A percentile compares a stretch with the other conserved stretches of the same genome.
Conservation (phyloP, 2,888 invertebrate genomes). For the Piscicola geometra region DNA sequence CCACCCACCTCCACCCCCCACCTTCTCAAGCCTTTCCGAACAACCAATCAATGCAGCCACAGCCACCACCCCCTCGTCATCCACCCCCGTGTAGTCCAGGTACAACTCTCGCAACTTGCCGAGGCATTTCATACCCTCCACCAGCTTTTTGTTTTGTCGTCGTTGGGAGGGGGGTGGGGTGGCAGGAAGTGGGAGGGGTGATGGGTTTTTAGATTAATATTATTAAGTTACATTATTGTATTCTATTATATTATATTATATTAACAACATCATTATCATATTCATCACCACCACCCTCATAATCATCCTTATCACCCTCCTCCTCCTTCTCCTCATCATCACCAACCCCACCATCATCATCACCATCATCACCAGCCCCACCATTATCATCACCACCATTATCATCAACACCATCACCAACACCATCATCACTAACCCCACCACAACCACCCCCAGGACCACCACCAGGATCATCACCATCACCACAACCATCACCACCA, state of each 20-base stretch:
- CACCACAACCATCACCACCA: too few species aligned
- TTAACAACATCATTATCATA: too few species aligned
- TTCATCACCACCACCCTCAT: too few species aligned
- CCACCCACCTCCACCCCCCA: not conserved
- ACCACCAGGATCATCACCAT: not conserved
- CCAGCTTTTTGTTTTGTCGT: too few species aligned
- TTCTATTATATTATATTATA: too few species aligned
- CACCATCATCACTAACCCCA: not conserved
- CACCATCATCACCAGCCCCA: not conserved
- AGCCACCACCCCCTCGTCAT: conserved; percentile 22
- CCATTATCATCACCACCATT: not conserved
- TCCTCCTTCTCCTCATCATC: too few species aligned
- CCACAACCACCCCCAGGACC: not conserved
- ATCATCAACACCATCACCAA: not conserved
- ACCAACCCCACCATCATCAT: not conserved
- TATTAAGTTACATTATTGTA: too few species aligned
- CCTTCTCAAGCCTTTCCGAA: not conserved
- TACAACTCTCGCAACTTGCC: not conserved
- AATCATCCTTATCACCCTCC: too few species aligned
- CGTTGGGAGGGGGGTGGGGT: too few species aligned
- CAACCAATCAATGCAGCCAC: conserved; percentile 8
- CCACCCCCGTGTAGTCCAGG: conserved; percentile 17
- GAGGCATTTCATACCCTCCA: conserved; percentile 2
- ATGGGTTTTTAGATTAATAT: too few species aligned
- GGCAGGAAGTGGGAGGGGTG: too few species aligned